Evolutionary conservation across 2,888 invertebrate genomes (phyloP).

Genomic region (Hirtodrosophila histrioides): DNA sequence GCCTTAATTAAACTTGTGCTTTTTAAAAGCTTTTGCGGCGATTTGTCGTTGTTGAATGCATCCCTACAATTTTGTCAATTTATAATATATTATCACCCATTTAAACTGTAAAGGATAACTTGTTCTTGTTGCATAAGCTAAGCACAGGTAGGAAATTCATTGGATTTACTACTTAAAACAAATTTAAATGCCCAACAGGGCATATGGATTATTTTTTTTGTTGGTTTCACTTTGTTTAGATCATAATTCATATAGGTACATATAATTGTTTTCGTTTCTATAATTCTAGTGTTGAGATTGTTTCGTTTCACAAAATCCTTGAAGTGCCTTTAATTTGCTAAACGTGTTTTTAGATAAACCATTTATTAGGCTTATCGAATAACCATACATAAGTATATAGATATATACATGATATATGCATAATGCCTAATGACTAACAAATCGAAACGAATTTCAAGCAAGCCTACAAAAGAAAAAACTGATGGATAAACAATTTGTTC

Average conservation of each 20-base stretch:
- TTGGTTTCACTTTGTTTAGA: slow-evolving; percentile 25
- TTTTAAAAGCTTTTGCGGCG: slow-evolving; percentile 54
- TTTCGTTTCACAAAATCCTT: slow-evolving; percentile 70
- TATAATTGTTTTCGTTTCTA: slow-evolving; percentile 51
- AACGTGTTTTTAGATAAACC: slow-evolving; percentile 72
- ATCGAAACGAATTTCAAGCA: slow-evolving; percentile 64
- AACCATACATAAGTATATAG: slow-evolving; percentile 36
- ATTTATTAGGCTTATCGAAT: slow-evolving; percentile 58
- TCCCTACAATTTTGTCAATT: slow-evolving; percentile 77
- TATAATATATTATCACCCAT: slow-evolving; percentile 9
- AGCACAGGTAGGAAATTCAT: slow-evolving; percentile 14
- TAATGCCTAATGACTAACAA: slow-evolving; percentile 38
- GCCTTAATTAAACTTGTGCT: slow-evolving; percentile 38
- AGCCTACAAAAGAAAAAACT: slow-evolving; percentile 41
- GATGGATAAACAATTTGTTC: slow-evolving; percentile 35
- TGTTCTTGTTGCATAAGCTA: slow-evolving; percentile 49
- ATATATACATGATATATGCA: slow-evolving; percentile 28
- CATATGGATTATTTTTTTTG: slow-evolving; percentile 2
- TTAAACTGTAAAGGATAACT: slow-evolving; percentile 7
- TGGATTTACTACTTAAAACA: neutral
- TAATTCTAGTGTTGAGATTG: slow-evolving; percentile 50
- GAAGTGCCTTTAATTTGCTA: slow-evolving; percentile 79
- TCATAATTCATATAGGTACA: slow-evolving; percentile 24
- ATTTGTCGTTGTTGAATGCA: slow-evolving; percentile 22
- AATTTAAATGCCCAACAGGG: neutral